A percentile compares a stretch with the other conserved stretches of the same genome.
These are phyloP conservation scores for Tarsius wallacei DNA, from an alignment of 2,797 vertebrate species.

Conservation along the genomic window DNA sequence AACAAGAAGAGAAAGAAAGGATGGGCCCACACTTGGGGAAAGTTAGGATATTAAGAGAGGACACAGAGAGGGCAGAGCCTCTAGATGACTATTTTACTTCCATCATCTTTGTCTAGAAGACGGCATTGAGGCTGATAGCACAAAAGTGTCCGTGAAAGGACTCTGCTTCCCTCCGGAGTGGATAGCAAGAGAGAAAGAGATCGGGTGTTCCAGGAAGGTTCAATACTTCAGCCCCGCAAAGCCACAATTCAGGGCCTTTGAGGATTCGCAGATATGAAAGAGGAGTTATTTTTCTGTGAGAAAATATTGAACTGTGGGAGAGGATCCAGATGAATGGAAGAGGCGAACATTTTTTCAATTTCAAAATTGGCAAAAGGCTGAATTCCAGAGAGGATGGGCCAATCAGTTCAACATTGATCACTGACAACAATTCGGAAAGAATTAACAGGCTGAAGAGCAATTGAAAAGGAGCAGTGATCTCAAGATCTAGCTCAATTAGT, in stretches of 20 bases:
- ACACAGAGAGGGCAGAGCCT: neutral
- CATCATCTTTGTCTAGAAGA: neutral
- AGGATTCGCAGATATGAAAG: neutral
- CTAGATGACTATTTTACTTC: neutral
- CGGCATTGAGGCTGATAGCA: rapidly evolving
- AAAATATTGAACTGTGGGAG: neutral
- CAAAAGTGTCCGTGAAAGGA: neutral
- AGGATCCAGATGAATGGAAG: neutral
- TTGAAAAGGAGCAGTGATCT: rapidly evolving
- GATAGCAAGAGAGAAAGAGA: neutral
- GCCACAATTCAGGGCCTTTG: too few species aligned
- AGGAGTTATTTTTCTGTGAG: neutral
- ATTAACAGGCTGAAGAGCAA: neutral
- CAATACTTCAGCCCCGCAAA: neutral
- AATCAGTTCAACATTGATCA: neutral
- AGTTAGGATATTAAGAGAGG: neutral
- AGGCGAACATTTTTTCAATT: conserved; percentile 51
- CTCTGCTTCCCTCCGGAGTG: neutral
- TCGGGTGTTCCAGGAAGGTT: neutral
- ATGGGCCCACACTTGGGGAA: neutral
- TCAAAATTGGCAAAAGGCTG: conserved; percentile 50
- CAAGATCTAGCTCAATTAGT: neutral
- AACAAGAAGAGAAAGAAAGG: neutral
- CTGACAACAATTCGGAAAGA: neutral
- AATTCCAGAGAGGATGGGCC: neutral